phyloP scores from a whole-genome alignment of 2,888 invertebrate species.

The Acanthosoma haemorrhoidale region DNA sequence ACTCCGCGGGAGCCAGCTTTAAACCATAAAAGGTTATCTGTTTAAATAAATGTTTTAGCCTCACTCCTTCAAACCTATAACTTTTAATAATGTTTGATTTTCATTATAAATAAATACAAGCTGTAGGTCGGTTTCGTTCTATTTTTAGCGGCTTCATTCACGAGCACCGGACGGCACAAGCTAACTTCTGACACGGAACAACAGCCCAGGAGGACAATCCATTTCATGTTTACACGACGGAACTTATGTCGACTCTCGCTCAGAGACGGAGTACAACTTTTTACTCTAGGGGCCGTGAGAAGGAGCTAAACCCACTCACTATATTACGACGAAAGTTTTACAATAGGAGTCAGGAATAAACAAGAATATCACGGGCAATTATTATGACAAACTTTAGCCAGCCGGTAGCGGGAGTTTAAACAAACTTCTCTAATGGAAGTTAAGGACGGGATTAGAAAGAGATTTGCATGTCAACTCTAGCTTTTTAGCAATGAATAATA shows the following conservation, averaged over 20 bases:
- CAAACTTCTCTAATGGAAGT: slow-evolving; percentile 30
- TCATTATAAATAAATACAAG: too few relatives aligned
- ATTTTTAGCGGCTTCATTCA: too few relatives aligned
- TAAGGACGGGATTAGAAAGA: slow-evolving; percentile 12
- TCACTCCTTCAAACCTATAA: too few relatives aligned
- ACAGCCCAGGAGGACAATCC: neutral
- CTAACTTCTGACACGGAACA: neutral
- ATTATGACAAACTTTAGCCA: slow-evolving; percentile 10
- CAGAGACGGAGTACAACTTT: neutral
- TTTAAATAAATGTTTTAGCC: too few relatives aligned
- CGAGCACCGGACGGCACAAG: neutral
- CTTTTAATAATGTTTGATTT: too few relatives aligned
- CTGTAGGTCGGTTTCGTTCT: too few relatives aligned
- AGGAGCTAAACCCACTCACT: too few relatives aligned
- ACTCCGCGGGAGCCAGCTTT: too few relatives aligned
- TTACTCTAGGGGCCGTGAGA: neutral
- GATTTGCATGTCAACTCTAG: slow-evolving; percentile 22
- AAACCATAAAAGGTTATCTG: too few relatives aligned
- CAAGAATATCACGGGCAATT: slow-evolving; percentile 23
- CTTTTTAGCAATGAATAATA: slow-evolving; percentile 9
- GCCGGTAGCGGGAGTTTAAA: neutral
- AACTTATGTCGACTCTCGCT: neutral
- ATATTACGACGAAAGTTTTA: slow-evolving; percentile 13
- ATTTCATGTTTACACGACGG: neutral
- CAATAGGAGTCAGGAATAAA: slow-evolving; percentile 17